A percentile compares a stretch with the other conserved stretches of the same genome.
Evolutionary conservation across 2,113 vertebrate species (phyloP).

Genomic region (Istiophorus platypterus): DNA sequence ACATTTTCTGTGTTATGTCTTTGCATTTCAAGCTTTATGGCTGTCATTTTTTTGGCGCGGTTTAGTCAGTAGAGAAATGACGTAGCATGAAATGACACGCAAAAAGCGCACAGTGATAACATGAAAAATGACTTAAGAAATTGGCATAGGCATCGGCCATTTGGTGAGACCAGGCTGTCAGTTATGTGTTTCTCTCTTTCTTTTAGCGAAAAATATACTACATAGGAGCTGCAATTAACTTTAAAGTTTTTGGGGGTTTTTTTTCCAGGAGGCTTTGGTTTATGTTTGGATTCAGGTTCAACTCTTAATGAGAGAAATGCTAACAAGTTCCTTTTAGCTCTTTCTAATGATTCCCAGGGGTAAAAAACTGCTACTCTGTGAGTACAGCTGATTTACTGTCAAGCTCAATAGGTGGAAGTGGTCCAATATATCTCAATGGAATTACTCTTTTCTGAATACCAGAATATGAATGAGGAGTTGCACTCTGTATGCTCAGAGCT

Average conservation of each 20-base stretch:
- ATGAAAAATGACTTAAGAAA: background rate
- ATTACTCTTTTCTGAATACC: constrained; percentile 20
- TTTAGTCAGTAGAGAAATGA: background rate
- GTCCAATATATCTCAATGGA: constrained; percentile 15
- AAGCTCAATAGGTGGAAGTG: constrained; percentile 6
- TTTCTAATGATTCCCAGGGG: constrained; percentile 11
- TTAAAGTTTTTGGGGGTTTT: constrained; percentile 3
- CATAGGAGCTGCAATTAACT: constrained; percentile 34
- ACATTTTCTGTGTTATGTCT: background rate
- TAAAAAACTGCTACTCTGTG: background rate
- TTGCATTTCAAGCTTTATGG: too few relatives aligned
- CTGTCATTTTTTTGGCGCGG: background rate
- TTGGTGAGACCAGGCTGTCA: too few relatives aligned
- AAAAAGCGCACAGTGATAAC: background rate
- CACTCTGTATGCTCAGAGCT: background rate
- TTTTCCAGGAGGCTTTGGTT: constrained; percentile 8
- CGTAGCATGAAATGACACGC: background rate
- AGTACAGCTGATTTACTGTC: constrained; percentile 11
- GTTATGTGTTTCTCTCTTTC: background rate
- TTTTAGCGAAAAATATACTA: constrained; percentile 1
- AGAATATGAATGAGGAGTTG: constrained; percentile 1
- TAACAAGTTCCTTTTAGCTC: constrained; percentile 20
- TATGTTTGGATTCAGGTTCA: constrained; percentile 51
- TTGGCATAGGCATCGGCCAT: too few relatives aligned
- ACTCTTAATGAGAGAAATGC: constrained; percentile 25